phyloP scores from a whole-genome alignment of 2,797 vertebrate species.

The Amblyopsis hoosieri region DNA sequence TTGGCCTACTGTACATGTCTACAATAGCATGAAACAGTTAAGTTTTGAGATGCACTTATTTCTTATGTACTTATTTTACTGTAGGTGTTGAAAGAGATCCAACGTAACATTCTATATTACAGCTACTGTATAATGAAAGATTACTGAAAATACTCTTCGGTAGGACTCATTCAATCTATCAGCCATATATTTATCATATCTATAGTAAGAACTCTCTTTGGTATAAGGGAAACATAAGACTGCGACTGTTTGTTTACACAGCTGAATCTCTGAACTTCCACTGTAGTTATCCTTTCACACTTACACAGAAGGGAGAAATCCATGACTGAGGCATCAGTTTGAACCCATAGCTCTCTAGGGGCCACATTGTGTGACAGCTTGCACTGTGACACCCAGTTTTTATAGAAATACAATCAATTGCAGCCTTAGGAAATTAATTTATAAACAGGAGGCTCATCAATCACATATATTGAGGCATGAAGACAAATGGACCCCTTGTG shows the following conservation, averaged over 20 bases:
- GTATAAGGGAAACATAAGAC: constrained; percentile 31
- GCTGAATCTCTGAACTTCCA: constrained; percentile 32
- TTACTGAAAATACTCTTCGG: constrained; percentile 5
- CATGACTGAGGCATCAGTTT: constrained; percentile 39
- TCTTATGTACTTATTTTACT: no score
- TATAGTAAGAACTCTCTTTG: constrained; percentile 31
- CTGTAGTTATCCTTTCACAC: constrained; percentile 50
- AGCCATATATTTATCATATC: constrained; percentile 35
- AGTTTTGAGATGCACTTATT: no score
- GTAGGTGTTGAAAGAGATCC: no score
- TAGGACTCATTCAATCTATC: constrained; percentile 6
- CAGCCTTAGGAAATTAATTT: constrained; percentile 15
- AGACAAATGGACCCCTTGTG: constrained; percentile 5
- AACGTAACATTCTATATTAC: not conserved
- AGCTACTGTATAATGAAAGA: no score
- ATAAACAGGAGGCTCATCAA: constrained; percentile 15
- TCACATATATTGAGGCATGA: not conserved
- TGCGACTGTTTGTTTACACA: constrained; percentile 54
- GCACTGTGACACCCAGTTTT: constrained; percentile 28
- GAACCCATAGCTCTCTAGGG: constrained; percentile 48
- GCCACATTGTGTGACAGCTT: constrained; percentile 38
- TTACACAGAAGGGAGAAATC: constrained; percentile 51
- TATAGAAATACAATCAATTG: constrained; percentile 32
- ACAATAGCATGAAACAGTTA: no score
- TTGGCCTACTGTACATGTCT: no score